Conservation (phyloP, 2,797 vertebrate species). For the Sebastes paucispinis region DNA sequence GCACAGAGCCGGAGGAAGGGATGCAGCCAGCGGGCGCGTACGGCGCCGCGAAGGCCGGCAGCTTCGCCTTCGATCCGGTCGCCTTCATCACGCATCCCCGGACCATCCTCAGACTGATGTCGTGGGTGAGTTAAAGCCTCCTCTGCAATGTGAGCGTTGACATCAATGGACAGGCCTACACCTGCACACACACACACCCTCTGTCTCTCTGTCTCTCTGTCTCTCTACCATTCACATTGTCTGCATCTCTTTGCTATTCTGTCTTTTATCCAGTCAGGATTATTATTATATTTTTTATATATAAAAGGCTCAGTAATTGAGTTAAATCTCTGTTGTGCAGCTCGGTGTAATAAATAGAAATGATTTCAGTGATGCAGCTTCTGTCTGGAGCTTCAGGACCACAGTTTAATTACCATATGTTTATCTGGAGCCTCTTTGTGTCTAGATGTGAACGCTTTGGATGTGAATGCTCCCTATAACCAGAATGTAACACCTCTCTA, state of each 20-base stretch:
- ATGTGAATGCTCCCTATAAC: slow-evolving; percentile 3
- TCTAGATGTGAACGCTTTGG: slow-evolving; percentile 19
- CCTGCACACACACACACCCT: slow-evolving; percentile 4
- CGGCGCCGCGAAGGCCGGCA: slow-evolving; percentile 89
- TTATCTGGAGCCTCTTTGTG: slow-evolving; percentile 56
- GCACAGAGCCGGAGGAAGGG: slow-evolving; percentile 56
- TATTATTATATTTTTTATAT: not conserved
- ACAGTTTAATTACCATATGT: slow-evolving; percentile 26
- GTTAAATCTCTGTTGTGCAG: not conserved
- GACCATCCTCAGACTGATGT: slow-evolving; percentile 87
- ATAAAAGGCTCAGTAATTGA: not conserved
- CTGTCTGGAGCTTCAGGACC: slow-evolving; percentile 2
- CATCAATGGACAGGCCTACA: slow-evolving; percentile 46
- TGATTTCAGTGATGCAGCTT: not conserved
- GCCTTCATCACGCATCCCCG: slow-evolving; percentile 91
- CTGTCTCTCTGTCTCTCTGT: not conserved
- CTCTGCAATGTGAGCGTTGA: slow-evolving; percentile 19
- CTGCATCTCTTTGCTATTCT: not conserved
- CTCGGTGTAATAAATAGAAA: not conserved
- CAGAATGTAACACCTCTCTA: slow-evolving; percentile 25
- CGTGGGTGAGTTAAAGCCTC: slow-evolving; percentile 89
- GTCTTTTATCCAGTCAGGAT: not conserved
- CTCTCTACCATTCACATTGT: slow-evolving; percentile 32
- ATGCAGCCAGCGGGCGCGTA: slow-evolving; percentile 86
- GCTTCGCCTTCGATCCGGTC: slow-evolving; percentile 84